A percentile compares a stretch with the other conserved stretches of the same genome.
Evolutionary conservation across 1,140 invertebrate species (phyloP).

Genomic region (Apis laboriosa): DNA sequence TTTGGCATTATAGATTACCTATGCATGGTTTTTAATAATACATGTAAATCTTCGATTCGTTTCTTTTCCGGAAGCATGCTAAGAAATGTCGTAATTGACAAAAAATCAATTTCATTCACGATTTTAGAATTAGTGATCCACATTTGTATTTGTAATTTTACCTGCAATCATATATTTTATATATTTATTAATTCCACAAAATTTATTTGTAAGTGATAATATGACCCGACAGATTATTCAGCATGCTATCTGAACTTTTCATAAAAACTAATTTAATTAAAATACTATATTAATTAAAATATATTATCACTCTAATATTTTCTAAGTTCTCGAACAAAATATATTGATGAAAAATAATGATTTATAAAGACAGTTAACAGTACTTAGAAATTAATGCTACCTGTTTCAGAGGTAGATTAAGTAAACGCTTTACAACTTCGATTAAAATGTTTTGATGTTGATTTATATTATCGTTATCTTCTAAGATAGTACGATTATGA

Average conservation of each 20-base stretch:
- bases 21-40: constrained; percentile 76
- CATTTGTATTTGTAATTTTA: constrained; percentile 76
- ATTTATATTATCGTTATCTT: constrained; percentile 58
- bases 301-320: background rate
- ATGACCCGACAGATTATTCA: background rate
- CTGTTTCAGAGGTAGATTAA: constrained; percentile 74
- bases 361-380: background rate
- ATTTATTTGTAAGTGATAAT: background rate
- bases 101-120: constrained; percentile 76
- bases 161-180: constrained; percentile 66
- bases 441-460: constrained; percentile 73
- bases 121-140: constrained; percentile 73
- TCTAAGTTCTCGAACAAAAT: constrained; percentile 2
- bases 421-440: constrained; percentile 73
- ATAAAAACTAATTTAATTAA: background rate
- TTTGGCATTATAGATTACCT: constrained; percentile 67
- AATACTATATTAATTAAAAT: background rate
- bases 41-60: constrained; percentile 75
- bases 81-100: constrained; percentile 76
- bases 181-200: constrained; percentile 29
- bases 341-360: background rate
- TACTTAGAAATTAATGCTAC: constrained; percentile 59
- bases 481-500: constrained; percentile 63
- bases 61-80: constrained; percentile 76
- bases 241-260: background rate